Conservation (phyloP, 2,797 vertebrate genomes). For the Crenichthys baileyi region DNA sequence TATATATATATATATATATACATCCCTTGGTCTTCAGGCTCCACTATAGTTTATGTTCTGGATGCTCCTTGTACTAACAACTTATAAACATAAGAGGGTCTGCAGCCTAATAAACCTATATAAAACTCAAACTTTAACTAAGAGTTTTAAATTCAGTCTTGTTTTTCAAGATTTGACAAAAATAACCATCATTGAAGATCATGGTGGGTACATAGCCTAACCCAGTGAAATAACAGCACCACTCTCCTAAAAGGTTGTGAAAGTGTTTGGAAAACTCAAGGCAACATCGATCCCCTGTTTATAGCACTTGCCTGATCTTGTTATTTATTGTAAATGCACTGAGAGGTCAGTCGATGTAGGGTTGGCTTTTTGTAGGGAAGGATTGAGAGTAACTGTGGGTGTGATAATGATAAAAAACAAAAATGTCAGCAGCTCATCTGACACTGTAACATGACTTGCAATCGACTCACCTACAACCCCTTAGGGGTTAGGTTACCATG, state of each 20-base stretch:
- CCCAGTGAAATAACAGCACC: background rate
- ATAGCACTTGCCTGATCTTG: slow-evolving; percentile 20
- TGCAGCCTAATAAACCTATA: too few relatives aligned
- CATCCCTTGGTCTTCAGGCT: too few relatives aligned
- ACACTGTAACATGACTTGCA: slow-evolving; percentile 57
- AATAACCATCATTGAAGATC: background rate
- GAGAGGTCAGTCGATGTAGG: slow-evolving; percentile 48
- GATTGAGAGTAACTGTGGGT: slow-evolving; percentile 33
- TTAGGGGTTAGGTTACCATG: slow-evolving; percentile 50
- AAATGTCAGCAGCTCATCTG: slow-evolving; percentile 72
- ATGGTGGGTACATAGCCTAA: background rate
- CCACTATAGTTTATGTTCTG: too few relatives aligned
- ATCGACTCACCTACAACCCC: slow-evolving; percentile 61
- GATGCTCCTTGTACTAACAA: too few relatives aligned
- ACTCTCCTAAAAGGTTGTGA: slow-evolving; percentile 13
- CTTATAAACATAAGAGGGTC: too few relatives aligned
- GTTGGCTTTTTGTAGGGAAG: slow-evolving; percentile 48
- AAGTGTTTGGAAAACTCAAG: slow-evolving; percentile 31
- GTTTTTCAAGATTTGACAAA: background rate
- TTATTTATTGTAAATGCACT: slow-evolving; percentile 64
- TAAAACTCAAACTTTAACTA: background rate
- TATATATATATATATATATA: too few relatives aligned
- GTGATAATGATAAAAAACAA: slow-evolving; percentile 53
- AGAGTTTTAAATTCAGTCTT: background rate
- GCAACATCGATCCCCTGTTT: slow-evolving; percentile 17